Evolutionary conservation across 2,888 invertebrate species (phyloP), one percentile per base, ranked within the genome.

Genomic region (Caenorhabditis sulstoni): DNA sequence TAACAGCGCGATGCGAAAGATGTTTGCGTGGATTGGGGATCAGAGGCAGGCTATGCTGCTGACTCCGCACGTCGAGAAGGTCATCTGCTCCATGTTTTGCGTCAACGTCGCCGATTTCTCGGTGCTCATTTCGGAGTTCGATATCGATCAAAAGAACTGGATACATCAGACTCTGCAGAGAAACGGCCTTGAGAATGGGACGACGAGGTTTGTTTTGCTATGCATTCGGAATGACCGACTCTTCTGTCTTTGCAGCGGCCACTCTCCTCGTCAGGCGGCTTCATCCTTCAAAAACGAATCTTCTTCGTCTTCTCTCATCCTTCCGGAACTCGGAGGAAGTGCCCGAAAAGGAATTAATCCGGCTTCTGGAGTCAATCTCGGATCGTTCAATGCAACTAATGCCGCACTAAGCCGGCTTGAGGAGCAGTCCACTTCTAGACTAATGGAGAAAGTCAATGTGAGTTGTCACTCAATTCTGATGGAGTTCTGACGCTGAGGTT

Each of bases 31-130:
- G 76, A 44, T 66, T 8, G 35, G 20, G 1, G 76, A 76, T 50
- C 76, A 47, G 18, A 20, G 76, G 14, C 67, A 62, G n/a, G 41
- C 76, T 0, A 29, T 57, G 47, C 23, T 68, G 0, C 22, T 76
- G 37, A 67, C 67, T 8, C 76, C 67, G n/a, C 18, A 68, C 37
- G 53, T 68, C n/a, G 76, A 76, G 39, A 76, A 68, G 12, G 61
- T 55, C 9, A 62, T 76, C n/a, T 76, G 76, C 52, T 61, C 76
- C 0, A 76, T 76, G 76, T 76, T 76, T 22, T 76, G 67, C 39
- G 61, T 62, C 5, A 76, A 76, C 39, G 20, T 39, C 11, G 76
- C 67, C 29, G 76, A 76, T 39, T 76, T 76, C 35, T 62, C 67
- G 0, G 61, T 49, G 2, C 22, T 76, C 3, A 47, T 76, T 7